Evolutionary conservation across 2,113 vertebrate species (phyloP), one percentile per base, ranked within the genome.

Genomic region (Vireo altiloquus): DNA sequence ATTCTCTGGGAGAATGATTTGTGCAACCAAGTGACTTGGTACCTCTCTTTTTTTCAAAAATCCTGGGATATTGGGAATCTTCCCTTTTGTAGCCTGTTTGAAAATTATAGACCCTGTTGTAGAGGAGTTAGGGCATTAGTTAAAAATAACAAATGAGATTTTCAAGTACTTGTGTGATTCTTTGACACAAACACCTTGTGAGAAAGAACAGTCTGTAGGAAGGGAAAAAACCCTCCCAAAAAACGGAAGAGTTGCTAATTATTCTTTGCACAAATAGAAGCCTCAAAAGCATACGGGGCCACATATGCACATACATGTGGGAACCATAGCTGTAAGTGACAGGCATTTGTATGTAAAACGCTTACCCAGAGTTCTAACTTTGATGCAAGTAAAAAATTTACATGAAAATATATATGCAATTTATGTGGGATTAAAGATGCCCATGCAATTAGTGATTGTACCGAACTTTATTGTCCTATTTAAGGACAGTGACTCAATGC

Each of bases 301-400:
- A 28, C 0, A 2, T 20, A 16, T 3, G 1, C 18, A 47, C 0
- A 0, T 25, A 18, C 8, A 3, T 12, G 8, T 44, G 30, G 49
- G 39, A 81, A 24, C 33, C 13, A n/a, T 12, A 27, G 27, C 20
- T 63, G 2, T 10, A 75, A 71, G 31, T 63, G 74, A 59, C 40
- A 81, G 78, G 15, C 8, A 18, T 12, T 35, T 64, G 12, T 20
- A 68, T 8, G 22, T 40, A 61, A 79, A 79, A 68, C 9, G n/a
- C 6, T 54, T 64, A 25, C 7, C 9, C 31, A 40, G 18, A 72
- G 7, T 22, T 76, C 54, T 84, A 78, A 27, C 4, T 68, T 83
- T 46, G 25, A 75, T 35, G 4, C 3, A 56, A 12, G 21, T 35
- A 50, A 59, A 24, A 68, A 66, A 79, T 47, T 21, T 22, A 23